Evolutionary conservation across 2,888 invertebrate genomes (phyloP).

Genomic region (Lutraria lutraria): DNA sequence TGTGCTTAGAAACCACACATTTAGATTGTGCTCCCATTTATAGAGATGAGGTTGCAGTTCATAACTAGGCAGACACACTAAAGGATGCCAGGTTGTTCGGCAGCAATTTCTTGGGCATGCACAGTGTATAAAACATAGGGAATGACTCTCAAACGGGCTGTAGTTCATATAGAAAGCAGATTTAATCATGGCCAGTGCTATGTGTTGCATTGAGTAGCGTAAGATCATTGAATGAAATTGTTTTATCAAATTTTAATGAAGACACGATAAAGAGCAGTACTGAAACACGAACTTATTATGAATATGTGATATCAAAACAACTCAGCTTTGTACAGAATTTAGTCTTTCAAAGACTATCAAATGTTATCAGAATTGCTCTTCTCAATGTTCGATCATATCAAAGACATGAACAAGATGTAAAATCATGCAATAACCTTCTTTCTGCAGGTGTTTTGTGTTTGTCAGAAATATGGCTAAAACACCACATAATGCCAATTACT

Average conservation of each 20-base stretch:
- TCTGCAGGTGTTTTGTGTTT: not conserved
- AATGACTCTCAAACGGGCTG: constrained; percentile 42
- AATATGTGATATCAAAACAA: not conserved
- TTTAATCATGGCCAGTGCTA: constrained; percentile 55
- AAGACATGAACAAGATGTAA: not conserved
- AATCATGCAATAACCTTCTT: not conserved
- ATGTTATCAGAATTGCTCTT: not conserved
- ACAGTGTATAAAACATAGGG: constrained; percentile 61
- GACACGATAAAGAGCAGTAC: constrained; percentile 19
- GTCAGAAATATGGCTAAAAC: not conserved
- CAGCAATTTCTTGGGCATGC: constrained; percentile 41
- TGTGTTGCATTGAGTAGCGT: no score
- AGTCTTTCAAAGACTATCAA: not conserved
- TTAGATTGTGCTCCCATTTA: constrained; percentile 12
- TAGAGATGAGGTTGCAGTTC: constrained; percentile 24
- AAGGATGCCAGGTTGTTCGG: constrained; percentile 27
- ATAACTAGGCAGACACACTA: constrained; percentile 16
- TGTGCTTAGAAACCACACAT: not conserved
- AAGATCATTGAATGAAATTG: constrained; percentile 44
- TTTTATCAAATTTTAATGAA: constrained; percentile 38
- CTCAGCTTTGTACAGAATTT: not conserved
- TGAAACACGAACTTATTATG: constrained; percentile 14
- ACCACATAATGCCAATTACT: not conserved
- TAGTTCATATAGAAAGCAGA: constrained; percentile 43
- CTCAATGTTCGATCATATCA: not conserved